Percentiles rank a stretch among this genome's conserved stretches.
These are phyloP conservation scores for Synodontis membranacea DNA, from an alignment of 2,113 vertebrate genomes.

Conservation along the genomic window DNA sequence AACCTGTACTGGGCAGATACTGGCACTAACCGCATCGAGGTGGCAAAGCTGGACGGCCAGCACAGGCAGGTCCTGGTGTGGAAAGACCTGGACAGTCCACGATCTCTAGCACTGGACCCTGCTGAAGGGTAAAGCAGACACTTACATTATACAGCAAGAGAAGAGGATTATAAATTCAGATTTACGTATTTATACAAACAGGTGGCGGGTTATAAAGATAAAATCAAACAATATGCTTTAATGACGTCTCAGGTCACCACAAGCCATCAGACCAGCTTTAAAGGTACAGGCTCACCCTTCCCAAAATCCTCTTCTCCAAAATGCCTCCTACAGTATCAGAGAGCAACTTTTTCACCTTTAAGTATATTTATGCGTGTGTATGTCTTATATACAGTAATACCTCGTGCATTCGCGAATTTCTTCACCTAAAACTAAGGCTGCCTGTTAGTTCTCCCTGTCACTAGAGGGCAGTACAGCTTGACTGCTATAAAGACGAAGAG, in stretches of 20 bases:
- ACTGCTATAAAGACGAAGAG: no score
- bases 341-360: background rate
- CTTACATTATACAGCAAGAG: background rate
- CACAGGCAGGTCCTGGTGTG: constrained; percentile 92
- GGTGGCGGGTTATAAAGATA: background rate
- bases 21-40: constrained; percentile 94
- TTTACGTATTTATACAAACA: background rate
- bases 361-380: background rate
- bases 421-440: no score
- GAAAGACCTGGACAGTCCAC: constrained; percentile 93
- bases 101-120: constrained; percentile 91
- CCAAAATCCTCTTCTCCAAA: no score
- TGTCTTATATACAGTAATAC: no score
- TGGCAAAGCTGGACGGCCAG: constrained; percentile 88
- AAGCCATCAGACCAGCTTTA: background rate
- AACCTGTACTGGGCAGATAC: constrained; percentile 98
- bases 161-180: background rate
- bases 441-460: no score
- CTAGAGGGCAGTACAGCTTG: no score
- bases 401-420: no score
- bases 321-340: background rate
- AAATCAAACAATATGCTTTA: background rate
- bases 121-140: constrained; percentile 81
- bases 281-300: no score
- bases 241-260: background rate